Evolutionary conservation across 2,888 invertebrate species (phyloP).

Genomic region (Drosophila greeni): DNA sequence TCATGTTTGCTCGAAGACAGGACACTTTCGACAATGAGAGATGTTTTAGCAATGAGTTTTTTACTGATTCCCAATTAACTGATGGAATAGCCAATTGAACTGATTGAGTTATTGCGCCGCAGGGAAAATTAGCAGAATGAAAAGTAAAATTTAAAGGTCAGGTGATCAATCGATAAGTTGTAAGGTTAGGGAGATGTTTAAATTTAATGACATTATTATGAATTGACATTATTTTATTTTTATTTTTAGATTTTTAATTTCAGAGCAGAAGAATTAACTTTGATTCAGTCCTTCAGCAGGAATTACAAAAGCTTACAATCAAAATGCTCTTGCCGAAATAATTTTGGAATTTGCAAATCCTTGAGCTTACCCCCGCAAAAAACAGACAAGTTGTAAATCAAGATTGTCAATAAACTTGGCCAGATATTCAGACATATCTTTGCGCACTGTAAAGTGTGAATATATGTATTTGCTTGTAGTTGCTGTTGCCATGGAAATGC

Average conservation of each 20-base stretch:
- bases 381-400: not conserved
- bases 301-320: not conserved
- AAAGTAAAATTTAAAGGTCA: slow-evolving; percentile 1
- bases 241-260: no score
- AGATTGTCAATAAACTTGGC: slow-evolving; percentile 16
- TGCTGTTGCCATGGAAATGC: slow-evolving; percentile 22
- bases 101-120: slow-evolving; percentile 18
- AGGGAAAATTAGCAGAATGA: not conserved
- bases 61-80: slow-evolving; percentile 22
- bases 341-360: not conserved
- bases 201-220: no score
- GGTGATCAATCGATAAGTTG: not conserved
- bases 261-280: not conserved
- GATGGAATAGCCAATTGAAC: slow-evolving; percentile 12
- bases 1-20: slow-evolving; percentile 35
- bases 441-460: not conserved
- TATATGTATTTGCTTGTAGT: not conserved
- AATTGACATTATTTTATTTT: no score
- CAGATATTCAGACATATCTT: not conserved
- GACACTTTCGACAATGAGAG: slow-evolving; percentile 4
- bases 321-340: not conserved
- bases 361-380: not conserved
- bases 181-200: not conserved
- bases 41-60: slow-evolving; percentile 11
- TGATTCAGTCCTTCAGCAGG: no score